Percentiles rank a stretch among this genome's conserved stretches.
These are phyloP conservation scores for Rhinatrema bivittatum DNA, from an alignment of 2,797 vertebrate species.

Conservation along the genomic window DNA sequence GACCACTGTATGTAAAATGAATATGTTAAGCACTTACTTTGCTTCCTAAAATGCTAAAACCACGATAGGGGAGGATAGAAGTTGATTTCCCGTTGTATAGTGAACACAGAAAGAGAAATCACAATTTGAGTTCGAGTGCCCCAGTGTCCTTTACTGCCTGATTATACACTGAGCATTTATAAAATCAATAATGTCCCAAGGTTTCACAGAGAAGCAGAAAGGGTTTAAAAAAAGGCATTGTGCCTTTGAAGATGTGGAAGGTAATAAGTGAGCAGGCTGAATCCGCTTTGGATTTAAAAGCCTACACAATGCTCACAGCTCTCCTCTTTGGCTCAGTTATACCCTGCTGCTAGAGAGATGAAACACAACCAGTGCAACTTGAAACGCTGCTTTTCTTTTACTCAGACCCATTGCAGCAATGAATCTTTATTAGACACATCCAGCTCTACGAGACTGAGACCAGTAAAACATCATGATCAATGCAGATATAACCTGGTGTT, in stretches of 20 bases:
- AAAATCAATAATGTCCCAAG: conserved; percentile 56
- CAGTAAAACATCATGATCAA: too few species aligned
- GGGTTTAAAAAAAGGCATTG: conserved; percentile 52
- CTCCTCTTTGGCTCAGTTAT: conserved; percentile 48
- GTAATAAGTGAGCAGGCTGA: conserved; percentile 57
- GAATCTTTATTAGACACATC: too few species aligned
- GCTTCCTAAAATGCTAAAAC: too few species aligned
- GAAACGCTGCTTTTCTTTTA: too few species aligned
- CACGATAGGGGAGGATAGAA: too few species aligned
- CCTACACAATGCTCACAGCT: conserved; percentile 30
- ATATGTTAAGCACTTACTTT: too few species aligned
- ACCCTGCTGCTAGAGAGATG: conserved; percentile 33
- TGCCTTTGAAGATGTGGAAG: conserved; percentile 56
- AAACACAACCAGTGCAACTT: conserved; percentile 27
- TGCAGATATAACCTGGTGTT: too few species aligned
- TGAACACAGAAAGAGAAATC: conserved; percentile 33
- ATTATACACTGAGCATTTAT: conserved; percentile 43
- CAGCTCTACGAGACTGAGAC: too few species aligned
- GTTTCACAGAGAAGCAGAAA: conserved; percentile 45
- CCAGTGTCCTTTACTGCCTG: conserved; percentile 28
- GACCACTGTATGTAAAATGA: too few species aligned
- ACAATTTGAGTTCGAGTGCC: conserved; percentile 49
- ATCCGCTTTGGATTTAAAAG: conserved; percentile 58
- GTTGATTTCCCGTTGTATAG: too few species aligned
- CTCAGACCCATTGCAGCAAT: too few species aligned